Evolutionary conservation across 2,888 invertebrate genomes (phyloP).

Genomic region (Cataglyphis albicans): DNA sequence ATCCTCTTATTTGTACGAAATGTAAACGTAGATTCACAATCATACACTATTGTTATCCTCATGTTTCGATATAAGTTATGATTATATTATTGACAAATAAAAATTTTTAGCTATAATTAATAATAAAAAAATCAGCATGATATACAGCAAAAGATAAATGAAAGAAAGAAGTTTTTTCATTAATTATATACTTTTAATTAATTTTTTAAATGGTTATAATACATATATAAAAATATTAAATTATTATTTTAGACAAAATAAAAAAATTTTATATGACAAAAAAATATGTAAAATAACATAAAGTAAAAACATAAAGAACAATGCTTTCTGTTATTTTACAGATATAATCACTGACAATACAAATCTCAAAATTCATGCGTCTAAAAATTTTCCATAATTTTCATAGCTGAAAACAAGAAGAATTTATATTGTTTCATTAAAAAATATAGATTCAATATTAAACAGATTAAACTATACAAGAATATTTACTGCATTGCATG

Average conservation of each 20-base stretch:
- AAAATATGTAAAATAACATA: neutral
- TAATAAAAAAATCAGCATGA: neutral
- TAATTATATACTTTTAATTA: neutral
- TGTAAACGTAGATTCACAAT: neutral
- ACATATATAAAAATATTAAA: slow-evolving; percentile 1
- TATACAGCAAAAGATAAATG: neutral
- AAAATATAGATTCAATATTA: neutral
- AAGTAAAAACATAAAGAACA: neutral
- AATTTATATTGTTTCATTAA: slow-evolving; percentile 11
- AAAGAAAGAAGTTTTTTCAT: neutral
- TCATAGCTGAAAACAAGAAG: neutral
- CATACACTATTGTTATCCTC: neutral
- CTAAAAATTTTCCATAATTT: neutral
- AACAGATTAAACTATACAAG: neutral
- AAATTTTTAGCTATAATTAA: neutral
- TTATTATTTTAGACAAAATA: neutral
- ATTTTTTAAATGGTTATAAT: neutral
- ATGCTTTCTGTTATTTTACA: neutral
- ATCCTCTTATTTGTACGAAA: neutral
- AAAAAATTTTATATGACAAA: neutral
- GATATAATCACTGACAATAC: neutral
- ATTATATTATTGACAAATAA: neutral
- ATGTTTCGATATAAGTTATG: neutral
- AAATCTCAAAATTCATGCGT: neutral
- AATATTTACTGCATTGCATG: slow-evolving; percentile 1